A percentile compares a stretch with the other conserved stretches of the same genome.
These are phyloP conservation scores for Petrocephalus sullivani DNA, from an alignment of 2,797 vertebrate species.

Conservation along the genomic window DNA sequence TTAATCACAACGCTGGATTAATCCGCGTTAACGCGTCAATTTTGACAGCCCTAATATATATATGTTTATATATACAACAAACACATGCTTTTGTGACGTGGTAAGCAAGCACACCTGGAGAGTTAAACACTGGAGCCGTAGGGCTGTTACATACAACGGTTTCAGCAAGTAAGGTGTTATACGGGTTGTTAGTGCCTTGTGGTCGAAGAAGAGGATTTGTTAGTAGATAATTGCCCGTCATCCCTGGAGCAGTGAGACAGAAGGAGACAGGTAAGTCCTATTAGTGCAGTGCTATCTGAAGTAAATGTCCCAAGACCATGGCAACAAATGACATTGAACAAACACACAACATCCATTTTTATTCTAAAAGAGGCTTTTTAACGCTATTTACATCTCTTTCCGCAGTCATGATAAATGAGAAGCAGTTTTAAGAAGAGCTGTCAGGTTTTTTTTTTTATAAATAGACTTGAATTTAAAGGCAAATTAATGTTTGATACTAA, in stretches of 20 bases:
- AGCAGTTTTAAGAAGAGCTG: conserved; percentile 48
- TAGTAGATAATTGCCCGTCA: conserved; percentile 99
- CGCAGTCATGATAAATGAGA: conserved; percentile 23
- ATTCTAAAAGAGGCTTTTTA: conserved; percentile 42
- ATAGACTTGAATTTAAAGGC: neutral
- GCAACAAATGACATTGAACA: neutral
- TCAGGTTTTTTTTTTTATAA: conserved; percentile 19
- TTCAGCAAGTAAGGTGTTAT: conserved; percentile 99
- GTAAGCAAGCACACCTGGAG: conserved; percentile 95
- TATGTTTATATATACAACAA: neutral
- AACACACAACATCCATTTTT: neutral
- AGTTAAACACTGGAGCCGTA: conserved; percentile 99
- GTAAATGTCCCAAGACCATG: conserved; percentile 12
- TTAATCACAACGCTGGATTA: no score
- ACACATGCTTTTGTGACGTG: conserved; percentile 40
- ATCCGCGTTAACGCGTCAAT: no score
- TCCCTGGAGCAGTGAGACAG: conserved; percentile 91
- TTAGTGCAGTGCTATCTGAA: conserved; percentile 48
- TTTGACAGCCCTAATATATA: no score
- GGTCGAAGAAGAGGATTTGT: conserved; percentile 99
- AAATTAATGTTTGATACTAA: neutral
- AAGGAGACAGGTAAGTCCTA: conserved; percentile 65
- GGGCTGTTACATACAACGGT: conserved; percentile 99
- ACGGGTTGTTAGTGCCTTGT: conserved; percentile 99
- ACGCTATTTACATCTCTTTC: neutral